Base-by-base conservation (phyloP, 2,113 vertebrate species). In the Lepidothrix coronata region DNA sequence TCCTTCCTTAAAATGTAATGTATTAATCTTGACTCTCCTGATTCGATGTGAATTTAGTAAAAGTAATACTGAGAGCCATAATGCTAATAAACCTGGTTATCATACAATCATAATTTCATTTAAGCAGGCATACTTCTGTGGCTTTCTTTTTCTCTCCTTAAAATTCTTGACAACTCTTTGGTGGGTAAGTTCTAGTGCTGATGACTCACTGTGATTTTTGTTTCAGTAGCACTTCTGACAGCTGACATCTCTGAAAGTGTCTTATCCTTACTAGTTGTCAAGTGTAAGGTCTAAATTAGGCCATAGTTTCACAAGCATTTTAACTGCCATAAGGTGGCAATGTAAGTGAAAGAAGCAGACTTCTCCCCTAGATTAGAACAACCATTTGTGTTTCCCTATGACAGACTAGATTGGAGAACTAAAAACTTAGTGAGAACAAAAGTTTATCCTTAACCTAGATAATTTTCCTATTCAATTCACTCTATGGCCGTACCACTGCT, bases 141-240 rank as follows among this genome's bases (percentile, higher is more conserved):
- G 5, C 24, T 85, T 89, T 74, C 41, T 78, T 41, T 55, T 91
- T 81, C 14, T 39, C 24, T 92, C 49, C 43, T 66, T 77, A 67
- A 82, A 52, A 75, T 94, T 78, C 52, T n/a, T 79, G 44, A 65
- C 41, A 75, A 61, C 37, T 72, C 39, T 66, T 79, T 74, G 33
- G 5, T 65, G 18, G 85, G 25, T 67, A 75, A 94, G 48, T n/a
- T 91, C 55, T 89, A 66, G 33, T 91, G 73, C 35, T 85, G 48
- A 37, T 95, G 91, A 91, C 61, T 95, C 87, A 95, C 39, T 52
- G 59, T 39, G 59, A 24, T 66, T 88, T 92, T 88, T 94, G n/a
- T 91, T 93, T 88, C 89, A 87, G 70, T 91, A 92, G 44, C 89
- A 62, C n/a, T 91, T 87, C 58, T 91, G 80, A 95, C 66, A 96